phyloP scores from a whole-genome alignment of 2,888 invertebrate species.

The Mycalesis mineus region DNA sequence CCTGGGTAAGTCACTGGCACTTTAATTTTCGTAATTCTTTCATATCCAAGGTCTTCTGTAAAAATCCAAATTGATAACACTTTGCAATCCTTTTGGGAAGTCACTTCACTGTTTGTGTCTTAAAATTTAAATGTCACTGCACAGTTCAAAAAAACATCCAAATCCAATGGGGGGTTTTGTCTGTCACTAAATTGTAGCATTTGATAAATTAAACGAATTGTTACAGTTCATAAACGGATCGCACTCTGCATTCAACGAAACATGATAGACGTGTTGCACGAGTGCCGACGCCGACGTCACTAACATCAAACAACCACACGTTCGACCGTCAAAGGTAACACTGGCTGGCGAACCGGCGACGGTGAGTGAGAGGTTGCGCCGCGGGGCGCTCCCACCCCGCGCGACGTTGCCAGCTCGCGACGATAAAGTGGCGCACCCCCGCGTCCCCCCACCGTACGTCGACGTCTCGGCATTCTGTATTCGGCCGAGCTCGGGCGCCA shows the following conservation, averaged over 20 bases:
- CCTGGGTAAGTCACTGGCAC: slow-evolving; percentile 27
- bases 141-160: slow-evolving; percentile 66
- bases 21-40: slow-evolving; percentile 12
- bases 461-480: slow-evolving; percentile 69
- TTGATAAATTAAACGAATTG: slow-evolving; percentile 74
- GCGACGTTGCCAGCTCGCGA: slow-evolving; percentile 76
- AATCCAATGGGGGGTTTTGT: slow-evolving; percentile 71
- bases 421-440: slow-evolving; percentile 78
- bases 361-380: slow-evolving; percentile 80
- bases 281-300: slow-evolving; percentile 75
- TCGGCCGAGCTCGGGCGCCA: slow-evolving; percentile 71
- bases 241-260: slow-evolving; percentile 74
- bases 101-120: slow-evolving; percentile 68
- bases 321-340: slow-evolving; percentile 81
- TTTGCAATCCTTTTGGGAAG: slow-evolving; percentile 64
- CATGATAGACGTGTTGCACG: slow-evolving; percentile 77
- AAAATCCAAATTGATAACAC: slow-evolving; percentile 62
- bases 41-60: slow-evolving; percentile 23
- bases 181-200: slow-evolving; percentile 85
- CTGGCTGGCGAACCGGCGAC: slow-evolving; percentile 76
- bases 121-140: slow-evolving; percentile 65
- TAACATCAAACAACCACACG: slow-evolving; percentile 72
- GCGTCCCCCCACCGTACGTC: slow-evolving; percentile 68
- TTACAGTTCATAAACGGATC: slow-evolving; percentile 71
- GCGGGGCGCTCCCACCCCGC: slow-evolving; percentile 76